Conservation (phyloP, 2,797 vertebrate species). For the Netta rufina region DNA sequence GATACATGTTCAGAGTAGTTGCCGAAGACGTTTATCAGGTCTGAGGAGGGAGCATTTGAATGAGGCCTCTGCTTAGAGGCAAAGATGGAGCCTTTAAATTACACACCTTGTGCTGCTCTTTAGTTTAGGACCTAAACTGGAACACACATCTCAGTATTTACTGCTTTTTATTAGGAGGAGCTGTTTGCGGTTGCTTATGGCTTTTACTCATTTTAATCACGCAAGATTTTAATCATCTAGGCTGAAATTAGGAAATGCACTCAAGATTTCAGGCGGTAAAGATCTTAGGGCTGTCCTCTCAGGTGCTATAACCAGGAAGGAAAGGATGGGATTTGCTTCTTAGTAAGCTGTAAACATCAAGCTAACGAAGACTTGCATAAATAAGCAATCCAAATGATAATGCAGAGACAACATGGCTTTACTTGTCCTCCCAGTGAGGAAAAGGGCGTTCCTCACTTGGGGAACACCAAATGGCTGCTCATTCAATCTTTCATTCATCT, state of each 20-base stretch:
- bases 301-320: accelerated
- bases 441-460: neutral
- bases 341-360: neutral
- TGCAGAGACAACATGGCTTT: neutral
- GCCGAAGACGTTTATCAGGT: neutral
- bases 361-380: accelerated
- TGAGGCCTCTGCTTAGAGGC: neutral
- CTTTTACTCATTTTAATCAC: neutral
- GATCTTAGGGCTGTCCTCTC: neutral
- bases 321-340: neutral
- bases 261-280: neutral
- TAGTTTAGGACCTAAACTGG: neutral
- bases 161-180: neutral
- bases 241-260: neutral
- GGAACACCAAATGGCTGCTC: neutral
- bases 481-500: neutral
- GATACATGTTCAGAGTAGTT: neutral
- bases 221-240: neutral
- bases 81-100: neutral
- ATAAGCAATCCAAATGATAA: neutral
- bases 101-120: neutral
- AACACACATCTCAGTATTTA: neutral
- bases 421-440: accelerated
- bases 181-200: neutral
- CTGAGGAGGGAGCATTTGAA: neutral